Conservation (phyloP, 2,113 vertebrate species). For the Triplophysa tibetana region DNA sequence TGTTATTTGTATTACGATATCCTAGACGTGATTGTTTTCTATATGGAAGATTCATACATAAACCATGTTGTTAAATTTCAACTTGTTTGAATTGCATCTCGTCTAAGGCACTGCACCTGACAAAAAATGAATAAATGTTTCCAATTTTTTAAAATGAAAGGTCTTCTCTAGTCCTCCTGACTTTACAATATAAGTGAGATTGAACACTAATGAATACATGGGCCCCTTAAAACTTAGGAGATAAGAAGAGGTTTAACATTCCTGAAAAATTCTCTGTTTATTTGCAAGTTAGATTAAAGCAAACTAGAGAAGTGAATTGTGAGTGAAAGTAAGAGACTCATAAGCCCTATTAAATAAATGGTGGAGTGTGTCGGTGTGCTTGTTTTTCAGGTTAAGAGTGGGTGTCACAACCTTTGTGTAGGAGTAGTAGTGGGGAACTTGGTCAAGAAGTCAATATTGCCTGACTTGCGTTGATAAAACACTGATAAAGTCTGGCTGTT, state of each 20-base stretch:
- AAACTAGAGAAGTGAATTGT: too few relatives aligned
- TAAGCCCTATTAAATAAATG: not conserved
- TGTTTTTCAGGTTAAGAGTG: slow-evolving; percentile 22
- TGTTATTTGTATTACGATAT: not conserved
- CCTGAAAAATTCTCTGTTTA: too few relatives aligned
- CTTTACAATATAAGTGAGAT: not conserved
- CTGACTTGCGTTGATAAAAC: not conserved
- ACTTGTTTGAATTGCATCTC: not conserved
- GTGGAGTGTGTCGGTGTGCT: not conserved
- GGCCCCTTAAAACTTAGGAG: not conserved
- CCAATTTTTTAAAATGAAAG: slow-evolving; percentile 29
- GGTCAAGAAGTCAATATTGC: slow-evolving; percentile 30
- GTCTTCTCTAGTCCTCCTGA: not conserved
- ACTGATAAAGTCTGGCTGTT: not conserved
- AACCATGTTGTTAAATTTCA: not conserved
- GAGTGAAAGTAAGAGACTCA: not conserved
- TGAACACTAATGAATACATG: not conserved
- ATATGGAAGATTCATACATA: not conserved
- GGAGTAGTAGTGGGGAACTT: not conserved
- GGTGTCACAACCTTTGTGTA: slow-evolving; percentile 19
- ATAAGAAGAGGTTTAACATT: too few relatives aligned
- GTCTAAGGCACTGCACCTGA: not conserved
- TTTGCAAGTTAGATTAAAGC: too few relatives aligned
- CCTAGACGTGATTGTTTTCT: not conserved
- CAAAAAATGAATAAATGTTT: not conserved